Percentiles rank a stretch among this genome's conserved stretches.
Conservation (phyloP, 1,140 invertebrate species). For the Dendroctonus valens region DNA sequence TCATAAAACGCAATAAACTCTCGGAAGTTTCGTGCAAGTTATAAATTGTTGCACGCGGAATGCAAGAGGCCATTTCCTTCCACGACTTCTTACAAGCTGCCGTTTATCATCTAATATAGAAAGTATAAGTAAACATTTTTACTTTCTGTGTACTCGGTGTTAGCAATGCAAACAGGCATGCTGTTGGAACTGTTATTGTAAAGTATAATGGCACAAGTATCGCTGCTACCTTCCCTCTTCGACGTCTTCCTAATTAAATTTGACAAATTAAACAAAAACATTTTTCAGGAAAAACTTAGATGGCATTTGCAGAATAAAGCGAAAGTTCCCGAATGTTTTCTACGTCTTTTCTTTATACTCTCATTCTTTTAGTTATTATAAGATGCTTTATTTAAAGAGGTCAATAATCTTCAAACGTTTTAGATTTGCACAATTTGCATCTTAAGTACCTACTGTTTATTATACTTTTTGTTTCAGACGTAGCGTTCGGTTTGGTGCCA, state of each 20-base stretch:
- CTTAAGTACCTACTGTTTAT: not conserved
- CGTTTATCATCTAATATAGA: slow-evolving; percentile 45
- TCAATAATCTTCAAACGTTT: too few species aligned
- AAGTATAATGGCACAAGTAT: slow-evolving; percentile 22
- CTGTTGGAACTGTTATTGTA: slow-evolving; percentile 23
- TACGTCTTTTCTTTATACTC: too few species aligned
- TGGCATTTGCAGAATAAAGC: not conserved
- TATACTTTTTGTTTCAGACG: slow-evolving; percentile 40
- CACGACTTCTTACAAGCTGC: slow-evolving; percentile 38
- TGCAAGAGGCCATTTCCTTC: slow-evolving; percentile 10
- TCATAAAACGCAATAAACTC: too few species aligned
- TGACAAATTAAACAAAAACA: slow-evolving; percentile 29
- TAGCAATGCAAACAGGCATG: slow-evolving; percentile 43
- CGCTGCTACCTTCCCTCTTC: slow-evolving; percentile 10
- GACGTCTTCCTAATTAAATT: slow-evolving; percentile 24
- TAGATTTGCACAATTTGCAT: too few species aligned
- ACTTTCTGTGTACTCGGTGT: slow-evolving; percentile 36
- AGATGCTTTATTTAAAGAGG: too few species aligned
- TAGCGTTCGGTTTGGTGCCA: slow-evolving; percentile 70
- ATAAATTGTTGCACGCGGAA: slow-evolving; percentile 11
- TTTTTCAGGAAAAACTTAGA: slow-evolving; percentile 14
- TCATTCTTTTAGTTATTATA: too few species aligned
- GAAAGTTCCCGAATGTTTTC: too few species aligned
- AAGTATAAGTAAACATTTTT: slow-evolving; percentile 48
- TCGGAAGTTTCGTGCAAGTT: not conserved